Percentiles rank a stretch among this genome's conserved stretches.
Conservation (phyloP, 35 echinoderm and acorn worm genomes). For the Heliocidaris tuberculata region DNA sequence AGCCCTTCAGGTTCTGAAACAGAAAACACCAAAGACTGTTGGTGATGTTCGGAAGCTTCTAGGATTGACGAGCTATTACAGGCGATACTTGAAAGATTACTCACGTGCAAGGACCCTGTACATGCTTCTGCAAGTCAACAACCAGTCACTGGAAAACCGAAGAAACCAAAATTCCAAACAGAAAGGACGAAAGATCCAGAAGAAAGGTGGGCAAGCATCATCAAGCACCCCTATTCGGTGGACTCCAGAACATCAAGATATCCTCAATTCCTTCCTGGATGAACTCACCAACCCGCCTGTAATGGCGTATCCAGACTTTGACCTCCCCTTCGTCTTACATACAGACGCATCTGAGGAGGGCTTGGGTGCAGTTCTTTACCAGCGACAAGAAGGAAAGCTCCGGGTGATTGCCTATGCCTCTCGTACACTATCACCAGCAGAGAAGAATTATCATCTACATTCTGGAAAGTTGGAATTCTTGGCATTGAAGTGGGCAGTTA, state of each 20-base stretch:
- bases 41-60: background rate
- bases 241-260: background rate
- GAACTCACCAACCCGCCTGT: conserved; percentile 2
- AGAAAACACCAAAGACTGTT: background rate
- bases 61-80: background rate
- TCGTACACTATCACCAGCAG: conserved; percentile 36
- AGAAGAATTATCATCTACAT: conserved; percentile 35
- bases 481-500: conserved; percentile 39
- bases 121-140: background rate
- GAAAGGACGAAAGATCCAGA: background rate
- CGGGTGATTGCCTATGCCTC: conserved; percentile 47
- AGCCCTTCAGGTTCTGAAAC: background rate
- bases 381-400: conserved; percentile 27
- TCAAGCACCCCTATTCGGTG: background rate
- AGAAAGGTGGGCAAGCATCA: background rate
- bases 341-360: conserved; percentile 42
- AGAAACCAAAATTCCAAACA: no score
- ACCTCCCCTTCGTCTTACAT: conserved; percentile 34
- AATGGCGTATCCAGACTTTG: conserved; percentile 50
- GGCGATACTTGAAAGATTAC: background rate
- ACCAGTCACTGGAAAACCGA: no score
- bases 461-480: no score
- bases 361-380: conserved; percentile 41
- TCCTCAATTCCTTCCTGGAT: background rate
- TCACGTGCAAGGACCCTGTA: background rate